A percentile compares a stretch with the other conserved stretches of the same genome.
phyloP scores from a whole-genome alignment of 2,113 vertebrate species.

The Dicrurus megarhynchus region DNA sequence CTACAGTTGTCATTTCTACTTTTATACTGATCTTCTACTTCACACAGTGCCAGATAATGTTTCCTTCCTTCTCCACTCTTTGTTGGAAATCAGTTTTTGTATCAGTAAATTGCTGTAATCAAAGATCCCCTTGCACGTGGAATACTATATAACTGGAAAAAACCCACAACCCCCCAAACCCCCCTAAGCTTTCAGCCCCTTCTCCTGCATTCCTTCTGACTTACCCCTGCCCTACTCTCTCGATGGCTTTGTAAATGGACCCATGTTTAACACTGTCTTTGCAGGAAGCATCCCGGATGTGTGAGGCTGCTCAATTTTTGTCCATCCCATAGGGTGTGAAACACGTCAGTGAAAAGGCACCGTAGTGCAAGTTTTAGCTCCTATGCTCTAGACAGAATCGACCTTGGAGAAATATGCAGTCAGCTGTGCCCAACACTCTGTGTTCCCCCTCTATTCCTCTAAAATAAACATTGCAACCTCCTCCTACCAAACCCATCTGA shows the following conservation, averaged over 20 bases:
- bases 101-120: neutral
- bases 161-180: rapidly evolving
- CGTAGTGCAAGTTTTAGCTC: neutral
- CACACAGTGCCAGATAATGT: neutral
- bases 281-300: neutral
- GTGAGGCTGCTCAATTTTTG: neutral
- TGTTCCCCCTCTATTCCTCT: neutral
- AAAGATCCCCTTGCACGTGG: neutral
- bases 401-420: neutral
- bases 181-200: neutral
- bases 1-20: neutral
- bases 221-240: neutral
- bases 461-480: neutral
- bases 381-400: neutral
- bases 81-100: neutral
- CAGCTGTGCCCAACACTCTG: neutral
- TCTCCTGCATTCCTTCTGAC: neutral
- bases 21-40: neutral
- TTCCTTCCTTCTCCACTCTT: neutral
- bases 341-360: neutral
- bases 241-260: neutral
- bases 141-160: neutral
- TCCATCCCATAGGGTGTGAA: neutral
- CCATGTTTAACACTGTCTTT: neutral
- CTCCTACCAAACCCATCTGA: neutral